A percentile compares a stretch with the other conserved stretches of the same genome.
Conservation (phyloP, 2,888 invertebrate species). For the Cryptops parisi region DNA sequence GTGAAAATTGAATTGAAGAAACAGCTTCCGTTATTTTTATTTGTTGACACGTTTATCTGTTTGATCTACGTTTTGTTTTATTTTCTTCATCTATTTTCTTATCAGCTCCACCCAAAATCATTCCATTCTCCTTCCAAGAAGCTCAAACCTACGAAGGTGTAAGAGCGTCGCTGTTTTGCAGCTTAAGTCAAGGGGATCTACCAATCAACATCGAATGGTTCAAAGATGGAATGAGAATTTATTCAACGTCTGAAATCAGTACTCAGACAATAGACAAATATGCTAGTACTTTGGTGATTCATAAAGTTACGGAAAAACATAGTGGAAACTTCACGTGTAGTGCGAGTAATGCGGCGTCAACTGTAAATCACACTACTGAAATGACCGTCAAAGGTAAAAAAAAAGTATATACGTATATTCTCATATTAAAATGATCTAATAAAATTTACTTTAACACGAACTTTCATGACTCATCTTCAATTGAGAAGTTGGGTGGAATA, state of each 20-base stretch:
- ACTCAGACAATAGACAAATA: slow-evolving; percentile 18
- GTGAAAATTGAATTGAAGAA: too few relatives aligned
- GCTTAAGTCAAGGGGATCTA: slow-evolving; percentile 16
- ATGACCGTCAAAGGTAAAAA: slow-evolving; percentile 70
- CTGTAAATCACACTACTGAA: slow-evolving; percentile 59
- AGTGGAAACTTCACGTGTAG: slow-evolving; percentile 49
- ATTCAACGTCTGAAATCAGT: slow-evolving; percentile 12
- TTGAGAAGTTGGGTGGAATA: too few relatives aligned
- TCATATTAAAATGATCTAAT: too few relatives aligned
- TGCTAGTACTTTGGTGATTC: slow-evolving; percentile 18
- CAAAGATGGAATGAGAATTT: slow-evolving; percentile 14
- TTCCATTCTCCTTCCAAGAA: slow-evolving; percentile 19
- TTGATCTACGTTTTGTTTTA: too few relatives aligned
- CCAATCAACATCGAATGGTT: slow-evolving; percentile 17
- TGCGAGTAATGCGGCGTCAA: slow-evolving; percentile 72
- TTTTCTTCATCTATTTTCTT: too few relatives aligned
- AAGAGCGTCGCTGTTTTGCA: slow-evolving; percentile 18
- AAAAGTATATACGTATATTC: too few relatives aligned
- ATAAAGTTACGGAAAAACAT: slow-evolving; percentile 15
- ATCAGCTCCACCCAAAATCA: slow-evolving; percentile 18
- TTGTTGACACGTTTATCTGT: too few relatives aligned
- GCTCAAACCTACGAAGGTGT: slow-evolving; percentile 19
- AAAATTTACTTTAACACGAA: too few relatives aligned
- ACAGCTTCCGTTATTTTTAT: too few relatives aligned
- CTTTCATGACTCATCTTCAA: too few relatives aligned